phyloP scores from a whole-genome alignment of 37 sponge, comb jelly and placozoan genomes.

The Ephydatia muelleri region DNA sequence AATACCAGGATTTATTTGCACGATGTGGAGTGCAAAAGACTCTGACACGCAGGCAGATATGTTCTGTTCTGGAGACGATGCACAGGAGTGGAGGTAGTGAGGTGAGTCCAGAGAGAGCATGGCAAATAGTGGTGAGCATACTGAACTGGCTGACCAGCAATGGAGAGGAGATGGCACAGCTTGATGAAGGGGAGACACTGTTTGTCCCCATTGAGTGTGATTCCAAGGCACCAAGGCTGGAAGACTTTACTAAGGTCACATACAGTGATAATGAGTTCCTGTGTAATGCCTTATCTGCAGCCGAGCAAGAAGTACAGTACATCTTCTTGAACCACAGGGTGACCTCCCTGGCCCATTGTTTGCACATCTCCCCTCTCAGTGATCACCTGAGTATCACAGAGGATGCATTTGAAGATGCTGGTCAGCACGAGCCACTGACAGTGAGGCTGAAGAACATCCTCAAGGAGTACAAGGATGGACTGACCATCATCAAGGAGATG shows the following conservation, averaged over 20 bases:
- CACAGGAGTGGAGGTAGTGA: neutral
- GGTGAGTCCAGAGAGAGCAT: slow-evolving; percentile 5
- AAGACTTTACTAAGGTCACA: slow-evolving; percentile 17
- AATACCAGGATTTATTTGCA: slow-evolving; percentile 25
- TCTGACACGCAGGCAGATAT: slow-evolving; percentile 27
- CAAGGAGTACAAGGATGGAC: slow-evolving; percentile 58
- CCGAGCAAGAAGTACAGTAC: neutral
- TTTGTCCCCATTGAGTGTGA: slow-evolving; percentile 34
- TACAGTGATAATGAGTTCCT: slow-evolving; percentile 58
- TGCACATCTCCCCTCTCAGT: slow-evolving; percentile 39
- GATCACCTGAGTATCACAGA: slow-evolving; percentile 47
- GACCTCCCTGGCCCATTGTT: neutral
- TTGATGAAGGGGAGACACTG: slow-evolving; percentile 6
- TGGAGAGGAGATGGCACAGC: slow-evolving; percentile 5
- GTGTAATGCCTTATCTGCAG: neutral
- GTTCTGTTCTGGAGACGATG: slow-evolving; percentile 34
- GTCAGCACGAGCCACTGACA: slow-evolving; percentile 52
- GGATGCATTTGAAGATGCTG: slow-evolving; percentile 51
- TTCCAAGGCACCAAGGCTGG: slow-evolving; percentile 17
- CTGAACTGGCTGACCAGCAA: slow-evolving; percentile 45
- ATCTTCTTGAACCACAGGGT: neutral
- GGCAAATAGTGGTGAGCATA: slow-evolving; percentile 20
- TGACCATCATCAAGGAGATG: slow-evolving; percentile 58
- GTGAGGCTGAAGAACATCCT: slow-evolving; percentile 48
- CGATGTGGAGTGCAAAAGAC: slow-evolving; percentile 26